Percentiles rank a stretch among this genome's conserved stretches.
These are phyloP conservation scores for Indicator maculatus DNA, from an alignment of 2,113 vertebrate genomes.

Conservation along the genomic window DNA sequence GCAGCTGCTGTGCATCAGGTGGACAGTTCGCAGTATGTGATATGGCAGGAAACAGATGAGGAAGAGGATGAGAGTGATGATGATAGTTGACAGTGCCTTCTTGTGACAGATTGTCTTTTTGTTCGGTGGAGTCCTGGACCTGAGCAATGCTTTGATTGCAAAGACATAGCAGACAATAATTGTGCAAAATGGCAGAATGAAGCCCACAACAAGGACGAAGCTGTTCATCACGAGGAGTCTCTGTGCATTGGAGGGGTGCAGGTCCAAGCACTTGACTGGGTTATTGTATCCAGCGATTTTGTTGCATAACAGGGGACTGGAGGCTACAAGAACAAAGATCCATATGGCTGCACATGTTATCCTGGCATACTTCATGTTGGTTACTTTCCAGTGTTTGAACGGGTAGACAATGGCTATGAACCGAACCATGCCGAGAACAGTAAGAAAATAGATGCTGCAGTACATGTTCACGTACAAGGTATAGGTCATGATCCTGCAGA, in stretches of 20 bases:
- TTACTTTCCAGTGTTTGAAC: conserved; percentile 33
- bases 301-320: conserved; percentile 25
- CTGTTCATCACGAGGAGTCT: conserved; percentile 69
- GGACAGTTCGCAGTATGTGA: conserved; percentile 73
- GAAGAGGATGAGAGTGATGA: conserved; percentile 76
- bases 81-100: conserved; percentile 73
- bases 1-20: conserved; percentile 21
- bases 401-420: conserved; percentile 76
- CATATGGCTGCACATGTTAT: conserved; percentile 68
- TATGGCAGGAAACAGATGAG: conserved; percentile 82
- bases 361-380: conserved; percentile 52
- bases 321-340: conserved; percentile 57
- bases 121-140: background rate
- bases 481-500: conserved; percentile 79
- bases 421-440: conserved; percentile 74
- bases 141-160: conserved; percentile 70
- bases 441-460: conserved; percentile 82
- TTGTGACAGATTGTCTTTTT: conserved; percentile 26
- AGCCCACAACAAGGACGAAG: conserved; percentile 68
- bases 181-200: conserved; percentile 71
- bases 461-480: conserved; percentile 83
- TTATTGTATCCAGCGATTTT: background rate
- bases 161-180: conserved; percentile 77
- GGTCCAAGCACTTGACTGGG: conserved; percentile 70
- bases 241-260: background rate